phyloP scores from a whole-genome alignment of 2,113 vertebrate species.

The Cynoglossus semilaevis region DNA sequence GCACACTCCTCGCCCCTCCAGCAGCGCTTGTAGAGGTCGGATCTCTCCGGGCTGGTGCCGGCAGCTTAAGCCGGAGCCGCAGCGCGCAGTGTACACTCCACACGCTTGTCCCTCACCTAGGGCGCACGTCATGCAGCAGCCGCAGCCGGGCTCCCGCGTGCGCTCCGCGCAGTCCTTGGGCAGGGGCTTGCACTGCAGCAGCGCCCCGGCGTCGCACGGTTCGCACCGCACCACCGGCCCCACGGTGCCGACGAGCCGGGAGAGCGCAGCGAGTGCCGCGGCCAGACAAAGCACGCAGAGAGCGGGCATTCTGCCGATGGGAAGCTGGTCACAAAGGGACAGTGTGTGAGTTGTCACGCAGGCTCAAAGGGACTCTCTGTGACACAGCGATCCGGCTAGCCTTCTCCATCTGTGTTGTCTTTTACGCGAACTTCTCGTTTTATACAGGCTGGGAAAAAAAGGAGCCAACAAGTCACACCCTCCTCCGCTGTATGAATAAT shows the following conservation, averaged over 20 bases:
- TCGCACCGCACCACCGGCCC: conserved; percentile 91
- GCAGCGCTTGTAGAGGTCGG: conserved; percentile 86
- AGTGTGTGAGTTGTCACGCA: conserved; percentile 64
- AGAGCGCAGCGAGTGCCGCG: conserved; percentile 72
- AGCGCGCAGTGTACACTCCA: conserved; percentile 93
- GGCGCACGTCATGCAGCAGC: conserved; percentile 93
- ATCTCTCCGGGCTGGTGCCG: conserved; percentile 79
- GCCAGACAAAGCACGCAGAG: conserved; percentile 77
- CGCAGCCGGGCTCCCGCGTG: conserved; percentile 89
- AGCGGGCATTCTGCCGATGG: conserved; percentile 77
- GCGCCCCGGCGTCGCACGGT: conserved; percentile 83
- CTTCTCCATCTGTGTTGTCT: conserved; percentile 77
- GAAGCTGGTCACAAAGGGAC: conserved; percentile 58
- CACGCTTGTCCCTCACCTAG: conserved; percentile 80
- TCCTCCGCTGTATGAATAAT: conserved; percentile 80
- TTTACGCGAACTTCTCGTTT: conserved; percentile 75
- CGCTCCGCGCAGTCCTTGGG: conserved; percentile 81
- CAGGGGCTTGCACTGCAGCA: conserved; percentile 85
- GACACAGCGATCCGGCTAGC: conserved; percentile 67
- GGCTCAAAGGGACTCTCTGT: conserved; percentile 55
- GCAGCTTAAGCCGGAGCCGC: conserved; percentile 84
- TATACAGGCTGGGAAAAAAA: conserved; percentile 79
- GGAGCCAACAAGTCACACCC: conserved; percentile 82
- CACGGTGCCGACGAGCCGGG: conserved; percentile 66
- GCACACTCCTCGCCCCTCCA: conserved; percentile 88